phyloP scores from a whole-genome alignment of 2,888 invertebrate genomes.

The Mongoloraphidia duomilia region DNA sequence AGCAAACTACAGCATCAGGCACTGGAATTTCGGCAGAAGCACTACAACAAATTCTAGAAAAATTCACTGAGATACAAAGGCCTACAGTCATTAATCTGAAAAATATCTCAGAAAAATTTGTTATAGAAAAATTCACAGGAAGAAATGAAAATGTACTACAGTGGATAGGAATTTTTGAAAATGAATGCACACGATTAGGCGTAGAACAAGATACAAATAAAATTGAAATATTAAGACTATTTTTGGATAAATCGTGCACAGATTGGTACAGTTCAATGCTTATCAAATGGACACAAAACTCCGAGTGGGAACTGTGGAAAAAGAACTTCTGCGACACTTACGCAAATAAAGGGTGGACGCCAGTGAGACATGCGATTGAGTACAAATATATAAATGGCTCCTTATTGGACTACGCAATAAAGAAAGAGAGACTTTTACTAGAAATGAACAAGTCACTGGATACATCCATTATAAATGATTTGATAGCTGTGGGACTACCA shows the following conservation, averaged over 20 bases:
- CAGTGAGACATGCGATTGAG: too few relatives aligned
- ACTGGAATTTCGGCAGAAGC: too few relatives aligned
- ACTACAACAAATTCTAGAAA: too few relatives aligned
- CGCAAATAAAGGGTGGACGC: slow-evolving; percentile 18
- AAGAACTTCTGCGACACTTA: slow-evolving; percentile 16
- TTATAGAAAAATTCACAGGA: slow-evolving; percentile 13
- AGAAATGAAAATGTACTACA: slow-evolving; percentile 14
- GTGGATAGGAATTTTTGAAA: slow-evolving; percentile 15
- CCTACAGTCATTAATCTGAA: too few relatives aligned
- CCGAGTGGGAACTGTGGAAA: slow-evolving; percentile 17
- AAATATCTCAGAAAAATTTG: too few relatives aligned
- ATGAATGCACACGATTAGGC: slow-evolving; percentile 13
- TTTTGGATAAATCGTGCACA: slow-evolving; percentile 8
- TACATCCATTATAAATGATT: slow-evolving; percentile 16
- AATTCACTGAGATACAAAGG: too few relatives aligned
- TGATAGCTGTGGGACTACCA: slow-evolving; percentile 20
- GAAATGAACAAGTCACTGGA: slow-evolving; percentile 15
- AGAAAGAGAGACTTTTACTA: slow-evolving; percentile 14
- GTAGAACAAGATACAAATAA: slow-evolving; percentile 10
- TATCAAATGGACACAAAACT: slow-evolving; percentile 13
- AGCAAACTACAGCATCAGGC: too few relatives aligned
- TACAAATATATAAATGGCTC: slow-evolving; percentile 16
- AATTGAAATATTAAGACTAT: slow-evolving; percentile 12
- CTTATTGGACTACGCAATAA: slow-evolving; percentile 16
- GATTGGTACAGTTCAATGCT: slow-evolving; percentile 12